Evolutionary conservation across 2,888 invertebrate genomes (phyloP).

Genomic region (Phytoseiulus persimilis): DNA sequence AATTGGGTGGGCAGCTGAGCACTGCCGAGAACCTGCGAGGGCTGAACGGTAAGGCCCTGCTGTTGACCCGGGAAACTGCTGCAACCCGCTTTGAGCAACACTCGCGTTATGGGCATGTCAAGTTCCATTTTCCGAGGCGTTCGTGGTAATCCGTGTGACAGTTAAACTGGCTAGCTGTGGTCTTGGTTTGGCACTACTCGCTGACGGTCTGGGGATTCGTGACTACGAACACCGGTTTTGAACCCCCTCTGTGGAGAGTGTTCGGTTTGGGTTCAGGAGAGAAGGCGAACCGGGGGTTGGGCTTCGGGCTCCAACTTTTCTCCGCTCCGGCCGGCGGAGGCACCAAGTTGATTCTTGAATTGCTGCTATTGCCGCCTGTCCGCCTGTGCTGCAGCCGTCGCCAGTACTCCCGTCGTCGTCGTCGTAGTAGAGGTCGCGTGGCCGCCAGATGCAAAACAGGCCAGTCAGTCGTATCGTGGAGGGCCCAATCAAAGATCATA

Average conservation of each 20-base stretch:
- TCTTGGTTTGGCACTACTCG: background rate
- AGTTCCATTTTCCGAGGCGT: background rate
- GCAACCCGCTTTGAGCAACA: constrained; percentile 27
- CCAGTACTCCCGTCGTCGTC: background rate
- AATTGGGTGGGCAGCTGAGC: background rate
- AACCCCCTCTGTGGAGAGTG: constrained; percentile 30
- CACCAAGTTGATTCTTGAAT: background rate
- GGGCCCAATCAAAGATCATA: constrained; percentile 5
- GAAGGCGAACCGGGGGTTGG: constrained; percentile 35
- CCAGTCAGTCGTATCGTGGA: background rate
- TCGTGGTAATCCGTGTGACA: background rate
- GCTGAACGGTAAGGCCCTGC: background rate
- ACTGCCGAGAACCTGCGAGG: constrained; percentile 29
- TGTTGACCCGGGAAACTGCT: constrained; percentile 13
- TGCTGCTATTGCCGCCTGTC: background rate
- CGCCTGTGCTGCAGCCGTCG: too few species aligned
- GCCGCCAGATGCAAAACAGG: background rate
- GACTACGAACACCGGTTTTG: constrained; percentile 24
- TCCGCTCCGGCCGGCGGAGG: background rate
- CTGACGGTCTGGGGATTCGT: background rate
- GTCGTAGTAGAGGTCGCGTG: background rate
- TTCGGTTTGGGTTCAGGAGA: constrained; percentile 37
- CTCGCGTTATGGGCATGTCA: constrained; percentile 35
- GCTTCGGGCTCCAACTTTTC: background rate
- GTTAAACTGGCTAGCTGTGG: background rate